Base-by-base conservation (phyloP, 2,797 vertebrate species). In the Takifugu ocellatus region DNA sequence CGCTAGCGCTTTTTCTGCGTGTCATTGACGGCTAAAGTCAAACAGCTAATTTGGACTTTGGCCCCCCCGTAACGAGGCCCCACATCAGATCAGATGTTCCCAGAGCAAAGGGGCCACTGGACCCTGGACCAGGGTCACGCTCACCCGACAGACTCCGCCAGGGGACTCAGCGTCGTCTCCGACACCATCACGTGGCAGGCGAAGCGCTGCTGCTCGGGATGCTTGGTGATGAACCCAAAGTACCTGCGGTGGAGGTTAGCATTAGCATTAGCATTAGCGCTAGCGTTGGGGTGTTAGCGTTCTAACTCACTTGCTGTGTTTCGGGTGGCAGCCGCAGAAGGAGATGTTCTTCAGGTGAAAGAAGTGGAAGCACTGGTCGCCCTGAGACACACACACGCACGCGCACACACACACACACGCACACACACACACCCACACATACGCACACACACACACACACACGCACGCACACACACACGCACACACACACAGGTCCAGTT, bases 331-430 rank as follows among this genome's bases (percentile, higher is more conserved):
- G 67, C 96, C 95, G 0, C 96, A 98, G 89, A 97, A 98, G 0
- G 96, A 98, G 78, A 98, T 94, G 86, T 98, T 98, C 88, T 98
- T 98, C 91, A 98, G 79, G 89, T 98, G 95, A 87, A 98, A 98
- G 87, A 96, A 97, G 84, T 98, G 93, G 81, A 93, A 98, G 89
- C 95, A 98, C 69, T 92, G 93, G 56, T 96, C 93, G 15, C 93
- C 92, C 96, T 97, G 77, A 17, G 6, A 44, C 43, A 45, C 16
- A 29, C 49, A 50, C 24, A 27, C 25, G 16, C 6, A 10, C 31
- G 1, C 17, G 1, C 17, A 44, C 43, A 45, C 16, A 29, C 49
- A 50, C 24, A 50, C 25, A 16, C 6, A 6, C 31, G 1, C 17
- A 21, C 17, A 1, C 17, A 21, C n/a, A n/a, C n/a, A n/a, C n/a